Base-by-base conservation (phyloP, 2,888 invertebrate genomes). In the Alsophila aescularia region DNA sequence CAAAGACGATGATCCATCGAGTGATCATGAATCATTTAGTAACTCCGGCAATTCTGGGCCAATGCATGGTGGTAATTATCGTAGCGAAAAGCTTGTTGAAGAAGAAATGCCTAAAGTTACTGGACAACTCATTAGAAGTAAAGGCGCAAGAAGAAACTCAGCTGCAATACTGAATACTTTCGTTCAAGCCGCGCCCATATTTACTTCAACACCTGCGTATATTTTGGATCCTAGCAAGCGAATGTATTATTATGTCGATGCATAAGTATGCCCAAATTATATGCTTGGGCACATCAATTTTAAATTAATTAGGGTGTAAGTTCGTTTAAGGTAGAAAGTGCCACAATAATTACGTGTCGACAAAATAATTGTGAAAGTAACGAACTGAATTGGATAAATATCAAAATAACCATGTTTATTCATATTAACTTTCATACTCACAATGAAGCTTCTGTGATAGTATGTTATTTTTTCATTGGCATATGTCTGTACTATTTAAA, bases 221-320 rank as follows among this genome's bases (percentile, higher is more conserved):
- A 92, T 92, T 61, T 70, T 90, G 70, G 91, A 92, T 66, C 92
- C 92, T 21, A 90, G 92, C 60, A 90, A 92, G 77, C 77, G 92
- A 62, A 88, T 88, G 86, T 92, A 92, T 70, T 92, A 89, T 66
- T 92, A 90, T 58, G 88, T 90, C 13, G 91, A 91, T 62, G 67
- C 72, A 14, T 77, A 73, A 76, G 44, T 16, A 39, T 27, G 6
- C 18, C 16, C 24, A 39, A 54, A 48, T 37, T 14, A 43, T 43
- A 49, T 8, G 13, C 15, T 48, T 35, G 16, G 32, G 42, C 41
- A 47, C 15, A 27, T 44, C 14, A 10, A 56, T 41, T 24, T 32
- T 42, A 49, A 49, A 58, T 62, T 68, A 69, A 70, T 69, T 67
- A 70, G 66, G 62, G 42, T 41, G 31, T 67, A 66, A n/a, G n/a